These are phyloP conservation scores for Archips crataeganus DNA, from an alignment of 2,888 invertebrate species.

Conservation along the genomic window DNA sequence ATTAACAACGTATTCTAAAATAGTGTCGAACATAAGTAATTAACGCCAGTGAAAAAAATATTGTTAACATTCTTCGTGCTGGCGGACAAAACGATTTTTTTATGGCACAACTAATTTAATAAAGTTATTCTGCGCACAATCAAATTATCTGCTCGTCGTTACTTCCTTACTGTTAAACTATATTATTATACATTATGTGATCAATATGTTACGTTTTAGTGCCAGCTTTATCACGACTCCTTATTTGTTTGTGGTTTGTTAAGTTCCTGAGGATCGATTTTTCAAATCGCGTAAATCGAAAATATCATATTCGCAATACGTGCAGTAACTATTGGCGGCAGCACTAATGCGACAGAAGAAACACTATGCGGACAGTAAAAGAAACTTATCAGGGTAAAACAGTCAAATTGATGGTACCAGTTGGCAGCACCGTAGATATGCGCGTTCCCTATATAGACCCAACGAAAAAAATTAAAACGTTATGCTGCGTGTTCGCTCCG, in stretches of 20 bases:
- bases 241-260: neutral
- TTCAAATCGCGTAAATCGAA: no score
- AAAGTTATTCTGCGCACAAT: conserved; percentile 29
- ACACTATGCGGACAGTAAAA: no score
- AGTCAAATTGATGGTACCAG: no score
- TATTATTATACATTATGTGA: neutral
- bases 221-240: neutral
- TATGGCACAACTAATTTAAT: conserved; percentile 28
- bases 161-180: conserved; percentile 5
- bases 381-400: no score
- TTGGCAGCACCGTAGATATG: no score
- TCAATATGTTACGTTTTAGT: neutral
- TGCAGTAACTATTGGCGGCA: no score
- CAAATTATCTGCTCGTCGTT: conserved; percentile 18
- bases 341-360: no score
- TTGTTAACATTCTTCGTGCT: conserved; percentile 21
- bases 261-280: no score
- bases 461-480: no score
- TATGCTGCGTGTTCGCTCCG: no score
- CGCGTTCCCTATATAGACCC: no score
- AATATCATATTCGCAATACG: no score
- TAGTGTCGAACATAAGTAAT: conserved; percentile 15
- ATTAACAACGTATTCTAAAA: conserved; percentile 28
- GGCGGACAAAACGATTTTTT: conserved; percentile 4
- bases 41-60: conserved; percentile 19